Base-by-base conservation (phyloP, 2,888 invertebrate genomes). In the Laspeyria flexula region DNA sequence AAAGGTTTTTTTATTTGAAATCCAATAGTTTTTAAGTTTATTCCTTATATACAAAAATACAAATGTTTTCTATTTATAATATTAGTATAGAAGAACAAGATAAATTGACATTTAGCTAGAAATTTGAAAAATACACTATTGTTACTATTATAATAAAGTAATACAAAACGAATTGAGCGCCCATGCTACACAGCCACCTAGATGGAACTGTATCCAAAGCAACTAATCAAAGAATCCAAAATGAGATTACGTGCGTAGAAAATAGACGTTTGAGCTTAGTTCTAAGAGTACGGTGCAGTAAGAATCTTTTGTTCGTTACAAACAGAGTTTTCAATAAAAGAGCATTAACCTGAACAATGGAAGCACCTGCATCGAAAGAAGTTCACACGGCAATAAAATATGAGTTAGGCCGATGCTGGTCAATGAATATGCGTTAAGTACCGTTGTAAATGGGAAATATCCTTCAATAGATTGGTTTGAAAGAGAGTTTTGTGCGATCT, bases 311-410 rank as follows among this genome's bases (percentile, higher is more conserved):
- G 57, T 63, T 33, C 52, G 44, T 34, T 31, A 33, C 39, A 34
- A 47, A 55, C 45, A 50, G 35, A 48, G 43, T 42, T 30, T 62
- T 56, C 38, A 45, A 58, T 56, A 57, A 65, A 60, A 60, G 55
- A 68, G 65, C 77, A 71, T 77, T 77, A 76, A 70, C 62, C 53
- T 47, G 60, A 52, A 82, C 79, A 82, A 83, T 73, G 51, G 63
- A 59, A 52, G 55, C 76, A 76, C 79, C 78, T 77, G 77, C 73
- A 70, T 60, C 43, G 47, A 49, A 60, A 63, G 64, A 70, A 64
- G 77, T 85, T 85, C 85, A 83, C 85, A 85, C 79, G 83, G 74
- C 71, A 71, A 79, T 84, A 83, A 81, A 80, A 70, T 77, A 75
- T 70, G 60, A 72, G 63, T 73, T 75, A 71, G 50, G 65, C 29